Base-by-base conservation (phyloP, 2,888 invertebrate species). In the Synanthedon formicaeformis region DNA sequence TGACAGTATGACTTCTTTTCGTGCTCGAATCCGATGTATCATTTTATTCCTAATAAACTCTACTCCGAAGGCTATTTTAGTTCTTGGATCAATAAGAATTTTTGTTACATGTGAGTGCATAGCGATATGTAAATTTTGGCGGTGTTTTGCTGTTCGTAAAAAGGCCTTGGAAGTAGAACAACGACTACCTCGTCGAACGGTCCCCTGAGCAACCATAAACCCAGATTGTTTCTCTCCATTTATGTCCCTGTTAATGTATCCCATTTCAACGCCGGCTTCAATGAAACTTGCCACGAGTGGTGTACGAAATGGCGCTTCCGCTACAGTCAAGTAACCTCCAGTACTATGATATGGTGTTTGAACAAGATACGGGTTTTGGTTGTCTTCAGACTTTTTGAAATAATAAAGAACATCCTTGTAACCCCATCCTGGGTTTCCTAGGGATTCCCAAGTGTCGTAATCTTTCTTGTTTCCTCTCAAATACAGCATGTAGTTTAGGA, bases 401-500 rank as follows among this genome's bases (percentile, higher is more conserved):
- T 96, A 96, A 64, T 93, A 90, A 8, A 96, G 80, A 0, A 92
- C 93, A 58, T 95, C 93, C 52, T 92, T 90, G 61, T 92, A 93
- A 4, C 94, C 91, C 98, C 98, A 98, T 1, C 97, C 97, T 1
- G 92, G 90, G 71, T 96, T 96, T 0, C 97, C 98, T 55, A 92
- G 75, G 0, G 91, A 85, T 69, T 96, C 96, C 98, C 98, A 98
- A 0, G 87, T 83, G 71, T 98, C 96, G 76, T 97, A 98, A 74
- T 98, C 98, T 60, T 90, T 91, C 62, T 91, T 93, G 73, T 97
- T 96, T 0, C 97, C 98, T 54, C 97, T 88, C 3, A 96, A 81
- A 68, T 97, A 97, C 0, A 96, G 82, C 97, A 97, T 97, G 76
- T 95, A 96, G 77, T 97, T 97, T 0, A 97, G 87, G 0, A 96